Percentiles rank a stretch among this genome's conserved stretches.
phyloP scores from a whole-genome alignment of 1,140 invertebrate genomes.

The Oryctes rhinoceros region DNA sequence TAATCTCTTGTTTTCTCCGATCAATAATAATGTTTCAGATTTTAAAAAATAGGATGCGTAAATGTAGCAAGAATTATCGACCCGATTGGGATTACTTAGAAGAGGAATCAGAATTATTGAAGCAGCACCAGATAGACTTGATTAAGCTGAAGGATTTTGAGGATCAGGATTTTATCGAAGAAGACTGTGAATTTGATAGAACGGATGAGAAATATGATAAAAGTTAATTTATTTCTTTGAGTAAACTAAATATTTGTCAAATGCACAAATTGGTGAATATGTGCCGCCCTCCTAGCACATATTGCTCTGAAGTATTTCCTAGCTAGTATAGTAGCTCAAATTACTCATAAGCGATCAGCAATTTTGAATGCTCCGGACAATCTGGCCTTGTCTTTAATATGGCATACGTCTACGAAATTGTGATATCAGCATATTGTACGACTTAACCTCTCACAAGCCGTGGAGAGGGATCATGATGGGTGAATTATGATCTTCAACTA shows the following conservation, averaged over 20 bases:
- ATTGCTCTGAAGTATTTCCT: too few relatives aligned
- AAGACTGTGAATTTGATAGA: slow-evolving; percentile 34
- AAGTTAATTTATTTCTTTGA: too few relatives aligned
- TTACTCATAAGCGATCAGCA: too few relatives aligned
- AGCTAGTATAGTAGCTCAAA: too few relatives aligned
- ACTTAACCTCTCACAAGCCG: too few relatives aligned
- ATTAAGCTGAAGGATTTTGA: slow-evolving; percentile 44
- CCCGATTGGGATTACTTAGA: slow-evolving; percentile 51
- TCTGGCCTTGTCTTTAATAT: too few relatives aligned
- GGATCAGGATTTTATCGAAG: slow-evolving; percentile 49
- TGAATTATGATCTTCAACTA: background rate
- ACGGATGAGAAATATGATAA: background rate
- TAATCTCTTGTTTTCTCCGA: slow-evolving; percentile 38
- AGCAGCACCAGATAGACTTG: slow-evolving; percentile 33
- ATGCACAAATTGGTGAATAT: too few relatives aligned
- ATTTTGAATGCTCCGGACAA: too few relatives aligned
- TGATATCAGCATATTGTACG: too few relatives aligned
- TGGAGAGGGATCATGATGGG: too few relatives aligned
- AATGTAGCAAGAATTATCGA: slow-evolving; percentile 50
- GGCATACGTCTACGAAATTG: too few relatives aligned
- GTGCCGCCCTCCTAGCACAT: too few relatives aligned
- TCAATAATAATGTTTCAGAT: slow-evolving; percentile 42
- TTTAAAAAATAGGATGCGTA: slow-evolving; percentile 46
- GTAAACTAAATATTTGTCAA: slow-evolving; percentile 38
- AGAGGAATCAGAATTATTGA: slow-evolving; percentile 43